Evolutionary conservation across 2,113 vertebrate genomes (phyloP).

Genomic region (Oceanites oceanicus): DNA sequence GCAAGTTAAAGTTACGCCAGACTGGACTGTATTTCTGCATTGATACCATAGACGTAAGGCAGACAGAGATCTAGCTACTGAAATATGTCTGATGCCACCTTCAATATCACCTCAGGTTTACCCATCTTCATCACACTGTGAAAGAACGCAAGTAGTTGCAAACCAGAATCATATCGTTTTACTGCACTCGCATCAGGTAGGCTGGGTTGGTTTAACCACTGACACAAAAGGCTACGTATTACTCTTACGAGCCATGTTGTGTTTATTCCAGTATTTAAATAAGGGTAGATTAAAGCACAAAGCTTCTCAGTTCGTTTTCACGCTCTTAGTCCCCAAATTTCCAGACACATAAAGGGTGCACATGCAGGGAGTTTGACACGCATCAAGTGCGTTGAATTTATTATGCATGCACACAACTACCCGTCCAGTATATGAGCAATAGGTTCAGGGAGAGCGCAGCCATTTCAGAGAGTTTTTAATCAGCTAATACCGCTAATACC

Average conservation of each 20-base stretch:
- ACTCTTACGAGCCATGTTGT: accelerated
- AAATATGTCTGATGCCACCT: not conserved
- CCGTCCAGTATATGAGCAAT: not conserved
- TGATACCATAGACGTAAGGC: not conserved
- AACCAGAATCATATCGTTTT: not conserved
- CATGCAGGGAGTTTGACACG: not conserved
- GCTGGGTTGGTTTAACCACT: not conserved
- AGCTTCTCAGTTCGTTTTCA: not conserved
- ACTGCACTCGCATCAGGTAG: not conserved
- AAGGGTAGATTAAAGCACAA: not conserved
- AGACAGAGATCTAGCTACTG: not conserved
- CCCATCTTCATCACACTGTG: no score
- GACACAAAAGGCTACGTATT: not conserved
- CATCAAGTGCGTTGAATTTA: not conserved
- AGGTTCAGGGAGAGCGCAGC: not conserved
- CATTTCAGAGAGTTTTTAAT: not conserved
- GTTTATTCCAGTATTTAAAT: not conserved
- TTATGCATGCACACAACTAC: not conserved
- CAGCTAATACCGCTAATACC: not conserved
- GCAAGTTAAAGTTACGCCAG: not conserved
- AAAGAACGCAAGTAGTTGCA: not conserved
- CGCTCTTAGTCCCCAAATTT: not conserved
- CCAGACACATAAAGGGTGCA: not conserved
- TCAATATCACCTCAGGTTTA: not conserved
- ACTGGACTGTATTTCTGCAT: not conserved